Evolutionary conservation across 2,113 vertebrate genomes (phyloP).

Genomic region (Pandion haliaetus): DNA sequence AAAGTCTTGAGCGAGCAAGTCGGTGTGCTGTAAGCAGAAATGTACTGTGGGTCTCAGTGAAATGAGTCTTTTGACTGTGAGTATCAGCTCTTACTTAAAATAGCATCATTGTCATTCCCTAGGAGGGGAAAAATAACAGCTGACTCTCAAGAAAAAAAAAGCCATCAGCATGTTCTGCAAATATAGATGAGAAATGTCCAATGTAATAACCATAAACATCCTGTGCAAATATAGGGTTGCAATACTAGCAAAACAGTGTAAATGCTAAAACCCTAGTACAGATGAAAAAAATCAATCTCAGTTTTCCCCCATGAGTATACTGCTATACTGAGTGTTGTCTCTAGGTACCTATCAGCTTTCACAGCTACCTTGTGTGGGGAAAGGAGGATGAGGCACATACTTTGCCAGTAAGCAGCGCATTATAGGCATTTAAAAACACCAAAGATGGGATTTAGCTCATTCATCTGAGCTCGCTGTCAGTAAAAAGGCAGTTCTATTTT

Average conservation of each 20-base stretch:
- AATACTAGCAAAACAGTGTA: background rate
- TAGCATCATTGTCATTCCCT: conserved; percentile 5
- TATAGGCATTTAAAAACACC: background rate
- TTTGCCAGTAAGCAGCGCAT: background rate
- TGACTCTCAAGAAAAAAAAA: conserved; percentile 18
- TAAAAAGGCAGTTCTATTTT: background rate
- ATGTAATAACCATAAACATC: conserved; percentile 27
- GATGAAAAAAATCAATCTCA: conserved; percentile 21
- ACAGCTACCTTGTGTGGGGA: background rate
- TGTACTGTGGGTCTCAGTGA: background rate
- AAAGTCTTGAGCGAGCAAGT: background rate
- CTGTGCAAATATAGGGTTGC: background rate
- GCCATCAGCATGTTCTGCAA: conserved; percentile 34
- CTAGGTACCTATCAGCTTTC: background rate
- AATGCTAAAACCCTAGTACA: background rate
- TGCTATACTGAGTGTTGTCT: background rate
- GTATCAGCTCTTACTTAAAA: conserved; percentile 20
- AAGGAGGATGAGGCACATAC: background rate
- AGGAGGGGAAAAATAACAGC: conserved; percentile 8
- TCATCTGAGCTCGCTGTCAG: background rate
- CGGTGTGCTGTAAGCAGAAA: background rate
- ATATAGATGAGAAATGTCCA: conserved; percentile 42
- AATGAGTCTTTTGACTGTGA: background rate
- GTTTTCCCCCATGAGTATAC: background rate
- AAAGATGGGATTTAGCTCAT: background rate